Conservation (phyloP, 2,113 vertebrate genomes). For the Osmerus mordax region DNA sequence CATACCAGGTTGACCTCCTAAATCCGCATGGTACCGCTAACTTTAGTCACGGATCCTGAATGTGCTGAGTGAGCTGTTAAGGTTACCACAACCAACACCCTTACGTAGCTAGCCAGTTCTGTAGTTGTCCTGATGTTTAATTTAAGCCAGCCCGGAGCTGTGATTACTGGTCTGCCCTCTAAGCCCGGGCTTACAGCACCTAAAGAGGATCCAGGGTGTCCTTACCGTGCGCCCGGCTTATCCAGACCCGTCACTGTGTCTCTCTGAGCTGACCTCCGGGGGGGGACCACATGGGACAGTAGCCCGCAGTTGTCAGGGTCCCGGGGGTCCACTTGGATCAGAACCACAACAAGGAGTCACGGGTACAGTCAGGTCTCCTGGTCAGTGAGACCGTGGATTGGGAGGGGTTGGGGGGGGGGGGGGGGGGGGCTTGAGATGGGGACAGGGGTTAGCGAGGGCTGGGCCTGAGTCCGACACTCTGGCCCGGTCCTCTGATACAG, state of each 20-base stretch:
- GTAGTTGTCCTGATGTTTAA: slow-evolving; percentile 11
- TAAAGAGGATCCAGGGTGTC: slow-evolving; percentile 23
- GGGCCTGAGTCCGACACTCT: neutral
- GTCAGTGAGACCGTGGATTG: no score
- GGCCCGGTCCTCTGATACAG: neutral
- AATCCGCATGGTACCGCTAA: no score
- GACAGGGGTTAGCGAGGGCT: neutral
- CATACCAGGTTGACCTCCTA: no score
- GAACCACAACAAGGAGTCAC: neutral
- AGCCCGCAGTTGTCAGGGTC: slow-evolving; percentile 20
- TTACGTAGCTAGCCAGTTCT: neutral
- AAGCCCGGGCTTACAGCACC: slow-evolving; percentile 27
- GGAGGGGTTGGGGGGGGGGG: no score
- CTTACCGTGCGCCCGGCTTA: slow-evolving; percentile 53
- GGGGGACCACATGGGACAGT: slow-evolving; percentile 35
- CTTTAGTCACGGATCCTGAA: no score
- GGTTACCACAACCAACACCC: no score
- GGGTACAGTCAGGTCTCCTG: neutral
- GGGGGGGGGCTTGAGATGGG: neutral
- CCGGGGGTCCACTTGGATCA: neutral
- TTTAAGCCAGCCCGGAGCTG: slow-evolving; percentile 7
- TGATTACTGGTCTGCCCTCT: slow-evolving; percentile 17
- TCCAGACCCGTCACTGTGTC: slow-evolving; percentile 42
- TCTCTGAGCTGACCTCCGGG: slow-evolving; percentile 37
- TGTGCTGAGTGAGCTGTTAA: no score